These are phyloP conservation scores for Drosophila hawaiiensis DNA, from an alignment of 2,888 invertebrate species.

Conservation along the genomic window DNA sequence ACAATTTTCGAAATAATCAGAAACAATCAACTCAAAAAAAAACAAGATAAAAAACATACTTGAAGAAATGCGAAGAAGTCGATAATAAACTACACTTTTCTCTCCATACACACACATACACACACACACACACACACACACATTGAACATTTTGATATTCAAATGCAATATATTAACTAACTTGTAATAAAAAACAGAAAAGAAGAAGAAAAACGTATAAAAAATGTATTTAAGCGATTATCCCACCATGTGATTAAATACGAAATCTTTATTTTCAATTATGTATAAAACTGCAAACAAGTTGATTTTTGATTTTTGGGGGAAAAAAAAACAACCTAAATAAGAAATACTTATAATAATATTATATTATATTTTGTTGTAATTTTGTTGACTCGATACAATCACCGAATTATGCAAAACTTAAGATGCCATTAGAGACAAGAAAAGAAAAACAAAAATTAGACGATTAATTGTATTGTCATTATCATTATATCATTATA, in stretches of 20 bases:
- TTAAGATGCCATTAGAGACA: slow-evolving; percentile 26
- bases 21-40: slow-evolving; percentile 24
- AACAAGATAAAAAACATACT: slow-evolving; percentile 35
- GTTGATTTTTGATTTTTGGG: slow-evolving; percentile 41
- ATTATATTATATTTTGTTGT: not conserved
- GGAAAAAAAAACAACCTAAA: slow-evolving; percentile 5
- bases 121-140: slow-evolving; percentile 12
- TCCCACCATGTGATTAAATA: slow-evolving; percentile 78
- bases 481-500: not conserved
- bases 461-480: slow-evolving; percentile 7
- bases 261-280: slow-evolving; percentile 46
- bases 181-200: slow-evolving; percentile 17
- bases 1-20: slow-evolving; percentile 34
- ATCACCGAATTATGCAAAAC: slow-evolving; percentile 28
- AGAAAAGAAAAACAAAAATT: not conserved
- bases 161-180: slow-evolving; percentile 19
- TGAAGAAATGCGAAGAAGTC: slow-evolving; percentile 23
- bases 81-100: slow-evolving; percentile 40
- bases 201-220: slow-evolving; percentile 25
- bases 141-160: slow-evolving; percentile 25
- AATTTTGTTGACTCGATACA: slow-evolving; percentile 37
- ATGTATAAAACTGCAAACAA: slow-evolving; percentile 17
- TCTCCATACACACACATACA: slow-evolving; percentile 7
- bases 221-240: slow-evolving; percentile 75
- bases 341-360: not conserved